These are phyloP conservation scores for Lethenteron camtschaticum DNA, from an alignment of 2,113 vertebrate genomes.

Conservation along the genomic window DNA sequence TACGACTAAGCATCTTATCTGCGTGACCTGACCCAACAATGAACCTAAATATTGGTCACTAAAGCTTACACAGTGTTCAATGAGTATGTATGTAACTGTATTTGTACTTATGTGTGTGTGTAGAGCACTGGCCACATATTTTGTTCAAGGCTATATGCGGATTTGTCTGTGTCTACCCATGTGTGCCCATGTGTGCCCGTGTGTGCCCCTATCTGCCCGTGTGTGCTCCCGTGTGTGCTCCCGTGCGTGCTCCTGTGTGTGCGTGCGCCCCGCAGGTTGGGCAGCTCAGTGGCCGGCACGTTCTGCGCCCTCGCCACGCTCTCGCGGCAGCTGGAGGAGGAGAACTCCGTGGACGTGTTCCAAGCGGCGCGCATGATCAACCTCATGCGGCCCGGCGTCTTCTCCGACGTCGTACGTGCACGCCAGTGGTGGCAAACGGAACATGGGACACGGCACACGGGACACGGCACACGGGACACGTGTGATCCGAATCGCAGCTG, in stretches of 20 bases:
- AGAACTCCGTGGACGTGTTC: conserved; percentile 84
- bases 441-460: too few relatives aligned
- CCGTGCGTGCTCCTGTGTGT: not conserved
- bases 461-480: too few relatives aligned
- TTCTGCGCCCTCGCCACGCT: conserved; percentile 80
- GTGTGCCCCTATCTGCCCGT: not conserved
- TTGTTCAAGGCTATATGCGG: not conserved
- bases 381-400: conserved; percentile 94
- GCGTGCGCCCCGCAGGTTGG: conserved; percentile 41
- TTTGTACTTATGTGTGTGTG: not conserved
- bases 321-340: conserved; percentile 81
- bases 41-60: not conserved
- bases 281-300: conserved; percentile 74
- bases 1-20: not conserved
- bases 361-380: conserved; percentile 99
- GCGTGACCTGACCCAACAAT: not conserved
- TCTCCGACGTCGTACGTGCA: conserved; percentile 84
- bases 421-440: not conserved
- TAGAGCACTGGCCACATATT: not conserved
- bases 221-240: not conserved
- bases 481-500: too few relatives aligned
- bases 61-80: not conserved
- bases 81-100: not conserved
- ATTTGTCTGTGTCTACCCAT: not conserved
- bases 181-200: not conserved